Percentiles rank a stretch among this genome's conserved stretches.
Conservation (phyloP, 2,797 vertebrate genomes). For the Oreochromis grahami region DNA sequence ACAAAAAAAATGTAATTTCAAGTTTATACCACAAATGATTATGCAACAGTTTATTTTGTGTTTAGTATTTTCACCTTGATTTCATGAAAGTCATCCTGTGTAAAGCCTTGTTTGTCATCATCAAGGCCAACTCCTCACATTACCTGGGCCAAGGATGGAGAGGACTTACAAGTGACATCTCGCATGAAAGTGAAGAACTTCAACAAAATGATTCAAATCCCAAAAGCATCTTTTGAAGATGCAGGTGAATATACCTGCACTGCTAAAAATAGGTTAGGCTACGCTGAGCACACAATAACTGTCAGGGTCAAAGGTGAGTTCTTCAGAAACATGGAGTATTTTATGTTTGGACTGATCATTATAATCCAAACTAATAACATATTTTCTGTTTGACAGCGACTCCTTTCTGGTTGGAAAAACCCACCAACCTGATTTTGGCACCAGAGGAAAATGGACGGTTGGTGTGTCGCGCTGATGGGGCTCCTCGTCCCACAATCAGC, state of each 20-base stretch:
- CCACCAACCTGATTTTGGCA: slow-evolving; percentile 87
- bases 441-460: slow-evolving; percentile 89
- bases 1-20: neutral
- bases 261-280: slow-evolving; percentile 90
- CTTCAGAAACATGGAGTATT: neutral
- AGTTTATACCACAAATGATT: neutral
- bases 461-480: slow-evolving; percentile 88
- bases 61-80: neutral
- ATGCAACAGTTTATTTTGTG: neutral
- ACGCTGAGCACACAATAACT: slow-evolving; percentile 87
- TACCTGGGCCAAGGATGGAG: slow-evolving; percentile 91
- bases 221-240: slow-evolving; percentile 86
- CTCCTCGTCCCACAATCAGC: slow-evolving; percentile 86
- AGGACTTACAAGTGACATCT: slow-evolving; percentile 74
- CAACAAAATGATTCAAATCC: slow-evolving; percentile 91
- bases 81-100: neutral
- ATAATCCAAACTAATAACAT: neutral
- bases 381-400: slow-evolving; percentile 74
- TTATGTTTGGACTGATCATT: neutral
- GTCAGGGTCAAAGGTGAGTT: slow-evolving; percentile 92
- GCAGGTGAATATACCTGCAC: slow-evolving; percentile 90
- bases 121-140: slow-evolving; percentile 85
- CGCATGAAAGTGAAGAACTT: slow-evolving; percentile 90
- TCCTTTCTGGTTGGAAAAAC: slow-evolving; percentile 95
- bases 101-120: slow-evolving; percentile 34